phyloP scores from a whole-genome alignment of 2,113 vertebrate genomes.

The Butastur rufipennis region DNA sequence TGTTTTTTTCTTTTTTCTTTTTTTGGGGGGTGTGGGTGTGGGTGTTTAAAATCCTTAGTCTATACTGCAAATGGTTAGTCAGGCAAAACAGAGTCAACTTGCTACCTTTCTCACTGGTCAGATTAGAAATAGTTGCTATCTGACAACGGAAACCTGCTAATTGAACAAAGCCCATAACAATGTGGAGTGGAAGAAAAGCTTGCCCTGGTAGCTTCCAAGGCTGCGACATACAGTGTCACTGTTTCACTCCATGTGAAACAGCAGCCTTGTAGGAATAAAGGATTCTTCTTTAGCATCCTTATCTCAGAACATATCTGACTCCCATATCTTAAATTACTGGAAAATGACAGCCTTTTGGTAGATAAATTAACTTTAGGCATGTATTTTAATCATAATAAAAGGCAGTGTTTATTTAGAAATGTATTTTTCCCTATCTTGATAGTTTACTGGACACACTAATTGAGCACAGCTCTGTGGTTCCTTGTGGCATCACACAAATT shows the following conservation, averaged over 20 bases:
- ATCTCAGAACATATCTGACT: background rate
- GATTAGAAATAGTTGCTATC: background rate
- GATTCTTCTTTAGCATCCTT: background rate
- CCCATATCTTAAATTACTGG: background rate
- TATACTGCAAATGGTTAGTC: background rate
- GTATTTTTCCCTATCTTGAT: background rate
- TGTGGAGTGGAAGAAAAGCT: background rate
- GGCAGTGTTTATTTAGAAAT: background rate
- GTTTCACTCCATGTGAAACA: background rate
- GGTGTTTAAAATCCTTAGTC: background rate
- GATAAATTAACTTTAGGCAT: background rate
- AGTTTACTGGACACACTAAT: background rate
- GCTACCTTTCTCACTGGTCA: background rate
- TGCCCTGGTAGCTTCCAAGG: background rate
- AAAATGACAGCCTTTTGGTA: background rate
- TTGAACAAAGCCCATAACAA: background rate
- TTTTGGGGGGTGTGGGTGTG: no score
- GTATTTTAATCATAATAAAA: background rate
- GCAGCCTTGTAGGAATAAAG: background rate
- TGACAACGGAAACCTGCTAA: background rate
- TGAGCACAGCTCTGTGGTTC: background rate
- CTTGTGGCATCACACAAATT: background rate
- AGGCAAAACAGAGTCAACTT: background rate
- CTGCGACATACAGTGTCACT: background rate
- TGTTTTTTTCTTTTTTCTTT: rapidly evolving